phyloP scores from a whole-genome alignment of 2,797 vertebrate genomes.

The Tokudaia muenninki region DNA sequence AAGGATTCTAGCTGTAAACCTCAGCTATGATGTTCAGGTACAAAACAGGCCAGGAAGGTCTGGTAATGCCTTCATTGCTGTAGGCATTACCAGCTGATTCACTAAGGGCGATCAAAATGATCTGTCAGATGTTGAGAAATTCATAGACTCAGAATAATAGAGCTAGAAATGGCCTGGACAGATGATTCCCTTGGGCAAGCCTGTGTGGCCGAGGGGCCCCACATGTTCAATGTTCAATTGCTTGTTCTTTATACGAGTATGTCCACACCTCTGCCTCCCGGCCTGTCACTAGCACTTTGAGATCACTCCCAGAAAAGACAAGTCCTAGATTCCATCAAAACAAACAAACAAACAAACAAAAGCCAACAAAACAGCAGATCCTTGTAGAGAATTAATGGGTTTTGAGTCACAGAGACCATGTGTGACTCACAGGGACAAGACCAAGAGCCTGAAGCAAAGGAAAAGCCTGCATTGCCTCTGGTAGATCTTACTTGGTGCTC shows the following conservation, averaged over 20 bases:
- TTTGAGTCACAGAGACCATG: neutral
- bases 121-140: conserved; percentile 52
- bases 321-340: conserved; percentile 10
- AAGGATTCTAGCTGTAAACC: conserved; percentile 10
- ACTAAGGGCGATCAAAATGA: conserved; percentile 61
- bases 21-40: neutral
- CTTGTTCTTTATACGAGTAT: neutral
- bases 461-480: neutral
- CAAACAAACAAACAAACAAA: neutral
- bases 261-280: conserved; percentile 35
- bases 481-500: neutral
- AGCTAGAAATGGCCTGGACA: neutral
- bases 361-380: neutral
- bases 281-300: conserved; percentile 37
- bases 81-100: conserved; percentile 30
- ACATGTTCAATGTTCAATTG: neutral
- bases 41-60: conserved; percentile 17
- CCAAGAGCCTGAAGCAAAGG: neutral
- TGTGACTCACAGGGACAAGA: neutral
- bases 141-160: conserved; percentile 29
- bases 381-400: neutral
- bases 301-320: neutral
- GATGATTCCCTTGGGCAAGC: neutral
- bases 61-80: neutral
- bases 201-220: neutral